These are phyloP conservation scores for Subacronicta megacephala DNA, from an alignment of 2,888 invertebrate species.

Conservation along the genomic window DNA sequence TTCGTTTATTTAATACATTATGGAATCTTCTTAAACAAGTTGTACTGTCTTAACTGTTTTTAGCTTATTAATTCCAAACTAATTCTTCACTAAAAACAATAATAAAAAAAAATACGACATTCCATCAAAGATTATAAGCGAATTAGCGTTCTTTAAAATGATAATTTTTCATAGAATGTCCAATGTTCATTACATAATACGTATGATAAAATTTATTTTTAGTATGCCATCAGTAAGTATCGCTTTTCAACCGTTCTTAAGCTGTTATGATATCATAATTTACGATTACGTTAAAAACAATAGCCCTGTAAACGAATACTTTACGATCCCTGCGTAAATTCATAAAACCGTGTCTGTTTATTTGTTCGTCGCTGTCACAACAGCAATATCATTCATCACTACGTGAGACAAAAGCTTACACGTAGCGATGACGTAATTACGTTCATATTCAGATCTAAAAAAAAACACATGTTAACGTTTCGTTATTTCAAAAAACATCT, in stretches of 20 bases:
- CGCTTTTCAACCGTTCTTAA: slow-evolving; percentile 1
- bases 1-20: no score
- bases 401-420: slow-evolving; percentile 55
- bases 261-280: slow-evolving; percentile 32
- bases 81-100: no score
- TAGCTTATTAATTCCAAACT: no score
- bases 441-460: slow-evolving; percentile 54
- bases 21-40: no score
- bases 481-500: slow-evolving; percentile 75
- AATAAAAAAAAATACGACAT: no score
- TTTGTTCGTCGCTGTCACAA: slow-evolving; percentile 47
- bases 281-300: slow-evolving; percentile 44
- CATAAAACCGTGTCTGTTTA: slow-evolving; percentile 30
- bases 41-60: no score
- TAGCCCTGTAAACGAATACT: slow-evolving; percentile 31
- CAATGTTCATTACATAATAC: no score
- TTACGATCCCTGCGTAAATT: slow-evolving; percentile 37
- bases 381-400: slow-evolving; percentile 49
- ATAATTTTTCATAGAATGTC: no score
- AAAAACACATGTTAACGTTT: slow-evolving; percentile 72
- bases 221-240: not conserved
- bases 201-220: no score
- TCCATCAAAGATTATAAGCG: no score
- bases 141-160: no score
- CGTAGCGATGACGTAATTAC: slow-evolving; percentile 69